Percentiles rank a stretch among this genome's conserved stretches.
Conservation (phyloP, 2,113 vertebrate species). For the Rhagologus leucostigma region DNA sequence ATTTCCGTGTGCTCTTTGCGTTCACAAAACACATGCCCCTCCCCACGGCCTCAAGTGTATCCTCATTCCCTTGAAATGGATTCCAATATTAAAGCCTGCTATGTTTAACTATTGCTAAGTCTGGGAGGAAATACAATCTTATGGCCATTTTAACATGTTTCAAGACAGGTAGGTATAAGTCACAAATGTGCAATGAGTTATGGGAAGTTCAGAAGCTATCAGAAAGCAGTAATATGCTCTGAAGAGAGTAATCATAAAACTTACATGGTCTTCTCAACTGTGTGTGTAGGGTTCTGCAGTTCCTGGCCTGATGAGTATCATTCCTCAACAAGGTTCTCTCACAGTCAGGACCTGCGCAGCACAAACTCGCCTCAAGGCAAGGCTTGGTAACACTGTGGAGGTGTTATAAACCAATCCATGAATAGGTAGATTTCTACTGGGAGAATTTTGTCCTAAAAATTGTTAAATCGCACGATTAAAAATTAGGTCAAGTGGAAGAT, state of each 20-base stretch:
- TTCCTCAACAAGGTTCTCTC: background rate
- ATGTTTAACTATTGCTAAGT: background rate
- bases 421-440: background rate
- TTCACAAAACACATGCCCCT: background rate
- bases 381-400: accelerated
- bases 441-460: background rate
- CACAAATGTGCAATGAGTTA: background rate
- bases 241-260: background rate
- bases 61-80: background rate
- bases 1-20: slow-evolving; percentile 4
- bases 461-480: background rate
- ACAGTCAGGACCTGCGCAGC: accelerated
- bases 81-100: background rate
- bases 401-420: background rate
- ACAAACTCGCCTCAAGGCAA: accelerated
- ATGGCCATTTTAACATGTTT: background rate
- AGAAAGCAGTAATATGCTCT: background rate
- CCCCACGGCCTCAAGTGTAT: background rate
- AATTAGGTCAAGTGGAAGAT: background rate
- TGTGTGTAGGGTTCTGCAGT: background rate
- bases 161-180: background rate
- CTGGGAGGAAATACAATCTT: background rate
- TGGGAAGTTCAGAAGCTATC: background rate
- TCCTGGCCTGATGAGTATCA: background rate
- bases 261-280: background rate